Evolutionary conservation across 2,113 vertebrate genomes (phyloP), one percentile per base, ranked within the genome.

Genomic region (Uria lomvia): DNA sequence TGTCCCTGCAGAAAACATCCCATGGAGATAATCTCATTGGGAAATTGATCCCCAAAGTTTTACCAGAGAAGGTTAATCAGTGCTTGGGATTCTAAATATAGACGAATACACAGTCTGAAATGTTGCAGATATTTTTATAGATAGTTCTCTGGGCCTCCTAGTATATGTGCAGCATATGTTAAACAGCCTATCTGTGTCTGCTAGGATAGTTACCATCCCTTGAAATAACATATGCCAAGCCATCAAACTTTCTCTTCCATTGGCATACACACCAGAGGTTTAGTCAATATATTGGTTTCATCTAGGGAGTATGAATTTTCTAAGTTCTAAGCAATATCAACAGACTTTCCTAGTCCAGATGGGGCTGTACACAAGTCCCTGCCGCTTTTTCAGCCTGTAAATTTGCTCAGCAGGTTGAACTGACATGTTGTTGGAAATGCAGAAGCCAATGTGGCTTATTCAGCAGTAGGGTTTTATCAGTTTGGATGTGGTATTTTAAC

Each of bases 251-350:
- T 89, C 60, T 91, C 36, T 87, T 85, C 30, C 90, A 68, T 24
- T 87, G 73, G 40, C 84, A 60, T 90, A 52, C 45, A 43, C 49
- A 45, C 56, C 90, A 91, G 91, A 79, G 77, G 90, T 91, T 96
- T 94, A 92, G 60, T 81, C 94, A 96, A 83, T 95, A 88, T 90
- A 85, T 74, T 91, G 74, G 49, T 96, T 94, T 87, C 85, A 92
- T 62, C 56, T 79, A 79, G 9, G 23, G 53, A 90, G 30, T 68
- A 56, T 29, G 85, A 82, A 79, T 95, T 92, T 92, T 88, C 45
- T n/a, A 62, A 79, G 30, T 93, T 93, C 74, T 82, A 45, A 94
- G 53, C 53, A 86, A 3, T 53, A 86, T 79, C 82, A 88, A 94
- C 83, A 93, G 34, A 90, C 27, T 90, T 90, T 62, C 34, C 6